Percentiles rank a stretch among this genome's conserved stretches.
Evolutionary conservation across 2,888 invertebrate genomes (phyloP).

Genomic region (Sesia bembeciformis): DNA sequence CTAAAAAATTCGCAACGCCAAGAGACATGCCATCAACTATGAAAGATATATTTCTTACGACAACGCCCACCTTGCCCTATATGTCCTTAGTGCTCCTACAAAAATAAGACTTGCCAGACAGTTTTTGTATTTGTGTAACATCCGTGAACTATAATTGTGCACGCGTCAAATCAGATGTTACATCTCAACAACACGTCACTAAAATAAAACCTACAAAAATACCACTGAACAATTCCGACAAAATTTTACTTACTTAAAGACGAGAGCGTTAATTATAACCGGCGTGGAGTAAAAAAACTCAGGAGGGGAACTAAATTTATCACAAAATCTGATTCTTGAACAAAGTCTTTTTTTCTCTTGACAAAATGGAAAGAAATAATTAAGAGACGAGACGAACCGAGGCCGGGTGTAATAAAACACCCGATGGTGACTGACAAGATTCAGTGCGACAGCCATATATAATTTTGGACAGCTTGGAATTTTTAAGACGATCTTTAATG

Average conservation of each 20-base stretch:
- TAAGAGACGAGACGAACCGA: slow-evolving; percentile 55
- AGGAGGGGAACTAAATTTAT: slow-evolving; percentile 59
- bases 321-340: slow-evolving; percentile 59
- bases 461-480: slow-evolving; percentile 22
- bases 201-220: no score
- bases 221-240: no score
- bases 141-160: no score
- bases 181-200: no score
- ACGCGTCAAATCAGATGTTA: no score
- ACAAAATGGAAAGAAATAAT: slow-evolving; percentile 63
- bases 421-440: slow-evolving; percentile 50
- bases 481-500: slow-evolving; percentile 36
- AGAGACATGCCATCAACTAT: no score
- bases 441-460: slow-evolving; percentile 32
- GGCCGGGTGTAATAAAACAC: slow-evolving; percentile 61
- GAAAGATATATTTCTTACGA: no score
- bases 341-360: slow-evolving; percentile 40
- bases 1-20: no score
- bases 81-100: no score
- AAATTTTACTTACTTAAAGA: slow-evolving; percentile 14
- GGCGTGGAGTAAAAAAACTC: slow-evolving; percentile 26
- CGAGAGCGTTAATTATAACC: slow-evolving; percentile 45
- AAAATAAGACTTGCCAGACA: no score
- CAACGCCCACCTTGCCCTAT: no score
- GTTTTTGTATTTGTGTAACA: no score